phyloP scores from a whole-genome alignment of 2,113 vertebrate species.

The Rhineura floridana region DNA sequence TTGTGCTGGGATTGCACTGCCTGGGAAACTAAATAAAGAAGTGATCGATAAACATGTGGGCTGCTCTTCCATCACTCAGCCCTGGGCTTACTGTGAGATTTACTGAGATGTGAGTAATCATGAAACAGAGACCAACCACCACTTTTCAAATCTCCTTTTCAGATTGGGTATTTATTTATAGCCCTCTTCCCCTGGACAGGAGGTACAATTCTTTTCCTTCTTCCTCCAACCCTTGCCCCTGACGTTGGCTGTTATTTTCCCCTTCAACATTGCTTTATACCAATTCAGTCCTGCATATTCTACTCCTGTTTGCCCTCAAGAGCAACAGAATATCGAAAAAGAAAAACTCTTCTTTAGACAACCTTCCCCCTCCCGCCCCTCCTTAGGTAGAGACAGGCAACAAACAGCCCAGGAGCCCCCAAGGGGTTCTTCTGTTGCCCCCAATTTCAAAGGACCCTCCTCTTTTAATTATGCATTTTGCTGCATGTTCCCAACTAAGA shows the following conservation, averaged over 20 bases:
- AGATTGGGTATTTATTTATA: conserved; percentile 65
- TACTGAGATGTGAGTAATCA: conserved; percentile 53
- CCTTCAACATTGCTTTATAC: conserved; percentile 13
- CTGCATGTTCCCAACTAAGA: neutral
- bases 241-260: conserved; percentile 4
- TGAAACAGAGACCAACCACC: conserved; percentile 38
- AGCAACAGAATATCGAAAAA: neutral
- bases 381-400: neutral
- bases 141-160: conserved; percentile 50
- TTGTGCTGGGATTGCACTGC: conserved; percentile 23
- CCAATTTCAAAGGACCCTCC: neutral
- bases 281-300: neutral
- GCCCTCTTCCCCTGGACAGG: conserved; percentile 29
- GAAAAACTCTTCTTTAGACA: no score
- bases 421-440: neutral
- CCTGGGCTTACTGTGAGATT: conserved; percentile 27
- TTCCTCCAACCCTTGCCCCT: neutral
- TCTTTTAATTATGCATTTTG: neutral
- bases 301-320: conserved; percentile 1
- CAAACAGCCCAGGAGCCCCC: neutral
- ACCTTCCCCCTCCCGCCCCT: no score
- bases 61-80: conserved; percentile 35
- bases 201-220: conserved; percentile 24
- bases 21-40: conserved; percentile 52
- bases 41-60: conserved; percentile 48